Conservation (phyloP, 2,888 invertebrate genomes). For the Acanthococcus lagerstroemiae region DNA sequence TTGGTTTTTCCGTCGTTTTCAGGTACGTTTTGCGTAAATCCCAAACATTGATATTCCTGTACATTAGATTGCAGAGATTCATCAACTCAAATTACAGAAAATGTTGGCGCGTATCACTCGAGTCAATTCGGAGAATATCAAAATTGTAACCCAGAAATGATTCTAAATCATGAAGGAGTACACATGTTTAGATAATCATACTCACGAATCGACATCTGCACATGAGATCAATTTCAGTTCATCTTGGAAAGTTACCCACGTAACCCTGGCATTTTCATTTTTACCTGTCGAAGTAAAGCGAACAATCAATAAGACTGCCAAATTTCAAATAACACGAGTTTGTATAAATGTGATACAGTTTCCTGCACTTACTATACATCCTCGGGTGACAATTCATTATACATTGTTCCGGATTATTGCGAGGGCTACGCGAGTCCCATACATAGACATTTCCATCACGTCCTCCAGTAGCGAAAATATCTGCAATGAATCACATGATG, state of each 20-base stretch:
- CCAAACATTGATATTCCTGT: slow-evolving; percentile 70
- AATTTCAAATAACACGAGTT: no score
- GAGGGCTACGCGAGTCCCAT: slow-evolving; percentile 61
- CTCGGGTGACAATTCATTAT: slow-evolving; percentile 9
- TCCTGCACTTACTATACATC: not conserved
- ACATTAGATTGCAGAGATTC: no score
- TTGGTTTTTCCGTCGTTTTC: slow-evolving; percentile 51
- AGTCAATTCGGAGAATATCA: no score
- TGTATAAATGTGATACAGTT: not conserved
- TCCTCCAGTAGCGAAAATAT: slow-evolving; percentile 77
- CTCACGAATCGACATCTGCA: slow-evolving; percentile 72
- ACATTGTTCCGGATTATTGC: not conserved
- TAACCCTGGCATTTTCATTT: slow-evolving; percentile 50
- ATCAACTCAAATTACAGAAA: slow-evolving; percentile 12
- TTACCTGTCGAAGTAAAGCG: not conserved
- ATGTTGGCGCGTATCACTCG: no score
- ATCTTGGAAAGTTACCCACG: slow-evolving; percentile 73
- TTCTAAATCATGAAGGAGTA: no score
- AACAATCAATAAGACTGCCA: no score
- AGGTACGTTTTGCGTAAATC: slow-evolving; percentile 74
- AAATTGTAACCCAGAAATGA: no score
- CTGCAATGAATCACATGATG: slow-evolving; percentile 41
- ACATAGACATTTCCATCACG: slow-evolving; percentile 76
- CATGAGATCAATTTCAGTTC: slow-evolving; percentile 68
- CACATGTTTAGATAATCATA: no score